Evolutionary conservation across 2,888 invertebrate genomes (phyloP).

Genomic region (Drosophila picticornis): DNA sequence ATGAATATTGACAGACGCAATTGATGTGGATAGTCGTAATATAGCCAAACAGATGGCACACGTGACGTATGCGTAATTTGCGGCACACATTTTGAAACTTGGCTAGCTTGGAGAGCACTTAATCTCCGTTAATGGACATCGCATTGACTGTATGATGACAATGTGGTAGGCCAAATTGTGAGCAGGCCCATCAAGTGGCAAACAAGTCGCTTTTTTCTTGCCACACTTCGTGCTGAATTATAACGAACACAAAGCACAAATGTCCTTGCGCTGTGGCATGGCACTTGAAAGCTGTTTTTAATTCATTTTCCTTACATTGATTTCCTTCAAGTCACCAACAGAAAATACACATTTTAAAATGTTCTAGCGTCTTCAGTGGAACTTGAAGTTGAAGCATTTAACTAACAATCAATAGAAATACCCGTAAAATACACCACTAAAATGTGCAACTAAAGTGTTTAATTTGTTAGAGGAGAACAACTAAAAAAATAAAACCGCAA

Average conservation of each 20-base stretch:
- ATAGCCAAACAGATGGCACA: slow-evolving; percentile 13
- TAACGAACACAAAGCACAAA: slow-evolving; percentile 33
- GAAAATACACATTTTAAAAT: slow-evolving; percentile 5
- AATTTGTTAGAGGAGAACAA: background rate
- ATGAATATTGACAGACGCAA: slow-evolving; percentile 39
- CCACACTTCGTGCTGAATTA: slow-evolving; percentile 42
- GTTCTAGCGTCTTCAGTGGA: background rate
- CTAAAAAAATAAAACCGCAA: background rate
- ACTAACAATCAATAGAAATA: background rate
- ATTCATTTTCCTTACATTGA: slow-evolving; percentile 27
- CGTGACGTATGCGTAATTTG: slow-evolving; percentile 50
- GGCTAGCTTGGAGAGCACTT: slow-evolving; percentile 10
- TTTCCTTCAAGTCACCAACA: slow-evolving; percentile 34
- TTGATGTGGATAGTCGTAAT: slow-evolving; percentile 37
- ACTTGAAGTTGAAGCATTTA: background rate
- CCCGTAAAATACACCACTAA: background rate
- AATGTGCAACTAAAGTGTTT: background rate
- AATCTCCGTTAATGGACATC: slow-evolving; percentile 19
- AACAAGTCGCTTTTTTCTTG: slow-evolving; percentile 41
- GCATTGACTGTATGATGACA: background rate
- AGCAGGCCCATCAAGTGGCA: slow-evolving; percentile 45
- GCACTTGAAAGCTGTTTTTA: slow-evolving; percentile 36
- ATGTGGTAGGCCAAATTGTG: background rate
- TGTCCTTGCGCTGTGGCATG: slow-evolving; percentile 19
- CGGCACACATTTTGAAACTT: slow-evolving; percentile 16